Percentiles rank a stretch among this genome's conserved stretches.
These are phyloP conservation scores for Akabosia matsudoensis DNA, from an alignment of 1,140 invertebrate species.

Conservation along the genomic window DNA sequence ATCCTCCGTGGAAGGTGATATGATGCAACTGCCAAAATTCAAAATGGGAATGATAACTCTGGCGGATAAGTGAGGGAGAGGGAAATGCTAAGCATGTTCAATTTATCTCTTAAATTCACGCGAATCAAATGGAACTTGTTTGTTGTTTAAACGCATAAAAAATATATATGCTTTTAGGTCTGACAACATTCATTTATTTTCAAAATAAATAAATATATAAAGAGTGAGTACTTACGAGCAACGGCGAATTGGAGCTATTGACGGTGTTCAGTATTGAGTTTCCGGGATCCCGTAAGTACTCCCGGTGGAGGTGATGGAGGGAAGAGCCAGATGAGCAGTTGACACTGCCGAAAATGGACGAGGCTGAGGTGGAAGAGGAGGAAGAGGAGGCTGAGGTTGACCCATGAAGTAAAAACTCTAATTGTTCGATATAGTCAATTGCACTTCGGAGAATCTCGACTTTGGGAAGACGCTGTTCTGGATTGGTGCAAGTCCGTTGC, in stretches of 20 bases:
- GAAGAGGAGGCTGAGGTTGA: slow-evolving; percentile 21
- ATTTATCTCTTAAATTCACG: slow-evolving; percentile 1
- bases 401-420: slow-evolving; percentile 77
- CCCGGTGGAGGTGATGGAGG: slow-evolving; percentile 8
- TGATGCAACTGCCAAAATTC: neutral
- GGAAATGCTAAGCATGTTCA: neutral
- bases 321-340: slow-evolving; percentile 11
- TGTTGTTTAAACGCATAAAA: too few relatives aligned
- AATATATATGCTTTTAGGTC: too few relatives aligned
- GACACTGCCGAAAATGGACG: slow-evolving; percentile 3
- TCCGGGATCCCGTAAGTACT: slow-evolving; percentile 38
- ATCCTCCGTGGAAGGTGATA: neutral
- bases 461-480: slow-evolving; percentile 91
- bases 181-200: too few relatives aligned
- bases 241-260: slow-evolving; percentile 30
- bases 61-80: neutral
- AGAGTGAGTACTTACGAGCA: slow-evolving; percentile 36
- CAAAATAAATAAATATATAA: neutral
- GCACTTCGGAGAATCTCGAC: slow-evolving; percentile 94
- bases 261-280: slow-evolving; percentile 24
- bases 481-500: slow-evolving; percentile 85
- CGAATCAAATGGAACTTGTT: too few relatives aligned
- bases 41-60: neutral
- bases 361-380: neutral
- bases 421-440: slow-evolving; percentile 95